Evolutionary conservation across 2,888 invertebrate species (phyloP).

Genomic region (Orthonychiurus folsomi): DNA sequence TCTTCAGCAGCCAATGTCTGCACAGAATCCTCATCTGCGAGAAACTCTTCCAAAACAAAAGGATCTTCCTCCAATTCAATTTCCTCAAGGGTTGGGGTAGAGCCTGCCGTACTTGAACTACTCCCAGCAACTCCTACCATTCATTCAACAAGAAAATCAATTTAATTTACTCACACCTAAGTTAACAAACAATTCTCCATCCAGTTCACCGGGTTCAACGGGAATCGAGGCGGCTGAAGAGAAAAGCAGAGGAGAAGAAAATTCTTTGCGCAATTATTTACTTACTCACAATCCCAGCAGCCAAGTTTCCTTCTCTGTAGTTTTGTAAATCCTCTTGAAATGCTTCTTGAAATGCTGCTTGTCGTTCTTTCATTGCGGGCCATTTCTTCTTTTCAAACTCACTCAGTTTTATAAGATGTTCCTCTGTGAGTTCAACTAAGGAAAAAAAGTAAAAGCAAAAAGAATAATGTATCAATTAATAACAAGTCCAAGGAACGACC

Average conservation of each 20-base stretch:
- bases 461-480: constrained; percentile 1
- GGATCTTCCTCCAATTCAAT: constrained; percentile 55
- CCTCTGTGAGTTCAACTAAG: constrained; percentile 50
- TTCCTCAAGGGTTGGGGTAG: constrained; percentile 54
- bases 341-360: constrained; percentile 60
- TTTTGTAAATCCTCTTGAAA: constrained; percentile 59
- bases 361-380: constrained; percentile 54
- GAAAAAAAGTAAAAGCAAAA: neutral
- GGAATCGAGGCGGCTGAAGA: neutral
- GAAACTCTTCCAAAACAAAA: constrained; percentile 56
- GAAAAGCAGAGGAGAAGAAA: neutral
- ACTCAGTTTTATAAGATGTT: constrained; percentile 53
- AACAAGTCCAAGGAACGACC: neutral
- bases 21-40: constrained; percentile 42
- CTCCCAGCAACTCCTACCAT: constrained; percentile 1
- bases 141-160: neutral
- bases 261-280: neutral
- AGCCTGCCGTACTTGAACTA: constrained; percentile 10
- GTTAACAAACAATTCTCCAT: neutral
- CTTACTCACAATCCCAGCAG: neutral
- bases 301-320: constrained; percentile 46
- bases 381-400: constrained; percentile 52
- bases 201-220: neutral
- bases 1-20: neutral
- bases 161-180: neutral